Percentiles rank a stretch among this genome's conserved stretches.
phyloP scores from a whole-genome alignment of 2,113 vertebrate species.

The Microcebus jonahi region DNA sequence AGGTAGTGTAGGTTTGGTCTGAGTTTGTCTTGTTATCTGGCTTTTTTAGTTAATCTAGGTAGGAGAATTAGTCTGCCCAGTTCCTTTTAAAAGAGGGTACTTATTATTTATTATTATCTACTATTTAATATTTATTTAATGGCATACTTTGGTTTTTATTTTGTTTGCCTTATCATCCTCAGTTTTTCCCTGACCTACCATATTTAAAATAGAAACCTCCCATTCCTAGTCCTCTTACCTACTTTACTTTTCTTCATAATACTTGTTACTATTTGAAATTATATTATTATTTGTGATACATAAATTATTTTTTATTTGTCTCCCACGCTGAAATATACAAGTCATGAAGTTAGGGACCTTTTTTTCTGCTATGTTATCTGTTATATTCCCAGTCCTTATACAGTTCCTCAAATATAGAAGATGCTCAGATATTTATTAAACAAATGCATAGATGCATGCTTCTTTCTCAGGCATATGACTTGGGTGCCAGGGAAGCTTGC shows the following conservation, averaged over 20 bases:
- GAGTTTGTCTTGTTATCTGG: not conserved
- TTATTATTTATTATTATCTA: not conserved
- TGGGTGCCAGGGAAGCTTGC: not conserved
- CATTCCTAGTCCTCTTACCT: not conserved
- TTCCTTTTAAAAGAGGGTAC: not conserved
- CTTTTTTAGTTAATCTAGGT: not conserved
- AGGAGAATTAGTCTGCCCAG: not conserved
- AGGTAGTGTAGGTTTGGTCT: not conserved
- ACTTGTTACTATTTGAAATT: not conserved
- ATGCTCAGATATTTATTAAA: not conserved
- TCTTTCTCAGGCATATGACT: not conserved
- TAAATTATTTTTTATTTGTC: not conserved
- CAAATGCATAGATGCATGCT: not conserved
- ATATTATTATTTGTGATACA: not conserved
- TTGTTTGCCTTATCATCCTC: not conserved
- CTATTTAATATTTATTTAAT: not conserved
- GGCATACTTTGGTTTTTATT: not conserved
- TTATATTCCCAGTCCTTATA: not conserved
- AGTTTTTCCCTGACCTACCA: not conserved
- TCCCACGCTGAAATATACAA: not conserved
- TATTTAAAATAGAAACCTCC: not conserved
- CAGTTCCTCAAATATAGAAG: not conserved
- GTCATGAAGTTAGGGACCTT: not conserved
- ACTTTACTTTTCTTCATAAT: not conserved
- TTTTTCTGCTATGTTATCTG: not conserved